Conservation (phyloP, 2,113 vertebrate species). For the Dunckerocampus dactyliophorus region DNA sequence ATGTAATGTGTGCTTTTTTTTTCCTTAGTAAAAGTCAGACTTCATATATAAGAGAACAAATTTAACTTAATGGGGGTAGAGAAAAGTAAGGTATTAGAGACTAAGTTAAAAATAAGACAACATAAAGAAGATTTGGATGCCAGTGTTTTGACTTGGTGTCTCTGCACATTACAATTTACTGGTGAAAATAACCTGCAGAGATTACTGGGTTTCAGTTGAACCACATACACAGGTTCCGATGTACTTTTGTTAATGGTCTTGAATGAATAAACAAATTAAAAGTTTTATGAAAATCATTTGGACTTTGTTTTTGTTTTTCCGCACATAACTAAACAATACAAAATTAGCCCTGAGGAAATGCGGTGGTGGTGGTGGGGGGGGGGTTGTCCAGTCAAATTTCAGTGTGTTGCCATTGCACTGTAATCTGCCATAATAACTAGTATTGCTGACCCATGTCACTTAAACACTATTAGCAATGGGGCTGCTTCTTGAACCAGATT, state of each 20-base stretch:
- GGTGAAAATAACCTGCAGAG: constrained; percentile 48
- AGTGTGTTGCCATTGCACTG: too few relatives aligned
- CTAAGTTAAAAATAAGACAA: constrained; percentile 29
- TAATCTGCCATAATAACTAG: too few relatives aligned
- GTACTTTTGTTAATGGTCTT: constrained; percentile 81
- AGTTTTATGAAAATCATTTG: constrained; percentile 75
- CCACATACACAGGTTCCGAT: constrained; percentile 61
- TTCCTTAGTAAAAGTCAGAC: constrained; percentile 68
- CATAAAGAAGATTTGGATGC: constrained; percentile 44
- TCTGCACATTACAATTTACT: too few relatives aligned
- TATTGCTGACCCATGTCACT: too few relatives aligned
- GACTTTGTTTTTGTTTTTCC: background rate
- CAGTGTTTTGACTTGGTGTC: too few relatives aligned
- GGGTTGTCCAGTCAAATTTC: too few relatives aligned
- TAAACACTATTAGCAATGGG: too few relatives aligned
- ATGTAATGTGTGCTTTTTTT: constrained; percentile 74
- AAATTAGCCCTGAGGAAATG: too few relatives aligned
- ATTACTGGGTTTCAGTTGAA: constrained; percentile 65
- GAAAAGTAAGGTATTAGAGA: constrained; percentile 31
- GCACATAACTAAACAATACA: too few relatives aligned
- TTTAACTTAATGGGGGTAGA: constrained; percentile 51
- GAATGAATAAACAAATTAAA: constrained; percentile 80
- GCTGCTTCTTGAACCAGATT: too few relatives aligned
- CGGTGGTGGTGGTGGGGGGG: too few relatives aligned
- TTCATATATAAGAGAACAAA: constrained; percentile 59